Base-by-base conservation (phyloP, 2,113 vertebrate genomes). In the Macroglossus sobrinus region DNA sequence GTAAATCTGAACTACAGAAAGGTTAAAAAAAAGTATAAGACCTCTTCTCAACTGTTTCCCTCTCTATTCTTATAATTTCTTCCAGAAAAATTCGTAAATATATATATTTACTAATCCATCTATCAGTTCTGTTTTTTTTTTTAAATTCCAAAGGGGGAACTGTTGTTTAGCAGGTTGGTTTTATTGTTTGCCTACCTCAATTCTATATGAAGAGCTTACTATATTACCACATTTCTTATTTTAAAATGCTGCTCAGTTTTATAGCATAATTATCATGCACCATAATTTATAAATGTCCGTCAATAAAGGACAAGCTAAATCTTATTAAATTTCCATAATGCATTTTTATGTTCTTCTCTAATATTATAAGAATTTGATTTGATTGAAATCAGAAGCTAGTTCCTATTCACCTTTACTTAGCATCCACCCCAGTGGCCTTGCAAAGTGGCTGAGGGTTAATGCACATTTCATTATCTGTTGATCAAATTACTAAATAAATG, bases 261-360 rank as follows among this genome's bases (percentile, higher is more conserved):
- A 16, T 5, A 57, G 35, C 40, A n/a, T 90, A 95, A 96, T 95
- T 89, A 89, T 53, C 74, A 82, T 61, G 50, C 45, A 55, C 30
- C 3, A 55, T 69, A 93, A 97, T 92, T 82, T 92, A 80, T 82
- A 96, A 95, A 89, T 28, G 68, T 66, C 81, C 59, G 50, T 86
- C 84, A 89, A 35, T 38, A 75, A 26, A 76, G 78, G 22, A 72
- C 78, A 45, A 79, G 38, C 63, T 87, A 82, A 69, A 93, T 63
- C 74, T 94, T 81, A 92, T 86, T 96, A 85, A 55, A 84, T 85
- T 85, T 93, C 78, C 64, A 69, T 63, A 74, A 74, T 85, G 45
- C 33, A 40, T 47, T 50, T 78, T 47, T 57, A 89, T 74, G 28
- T 53, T 86, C 26, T 72, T 40, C 50, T 84, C 69, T 1, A 21